phyloP scores from a whole-genome alignment of 2,113 vertebrate genomes.

The Elephantulus edwardii region DNA sequence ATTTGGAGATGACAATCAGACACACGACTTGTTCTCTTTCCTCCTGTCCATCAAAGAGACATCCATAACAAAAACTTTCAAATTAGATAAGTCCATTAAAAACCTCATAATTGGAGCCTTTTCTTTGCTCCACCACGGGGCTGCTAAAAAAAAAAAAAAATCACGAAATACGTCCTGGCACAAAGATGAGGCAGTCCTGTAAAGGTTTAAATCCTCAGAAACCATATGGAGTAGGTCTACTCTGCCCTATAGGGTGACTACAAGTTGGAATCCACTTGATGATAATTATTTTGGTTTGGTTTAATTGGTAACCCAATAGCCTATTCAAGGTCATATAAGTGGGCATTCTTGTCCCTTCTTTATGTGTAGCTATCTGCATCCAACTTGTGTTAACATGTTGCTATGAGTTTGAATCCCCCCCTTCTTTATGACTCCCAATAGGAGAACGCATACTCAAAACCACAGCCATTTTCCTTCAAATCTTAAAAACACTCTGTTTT shows the following conservation, averaged over 20 bases:
- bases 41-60: neutral
- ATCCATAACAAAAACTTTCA: too few species aligned
- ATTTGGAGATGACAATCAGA: neutral
- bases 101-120: too few species aligned
- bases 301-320: neutral
- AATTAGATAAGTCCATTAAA: too few species aligned
- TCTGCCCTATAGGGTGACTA: too few species aligned
- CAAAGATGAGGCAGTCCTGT: too few species aligned
- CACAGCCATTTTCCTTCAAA: neutral
- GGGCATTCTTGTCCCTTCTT: neutral
- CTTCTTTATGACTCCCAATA: neutral
- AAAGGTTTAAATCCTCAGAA: too few species aligned
- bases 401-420: neutral
- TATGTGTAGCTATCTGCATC: neutral
- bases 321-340: neutral
- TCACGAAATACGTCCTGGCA: too few species aligned
- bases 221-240: too few species aligned
- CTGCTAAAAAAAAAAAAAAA: too few species aligned
- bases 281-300: too few species aligned
- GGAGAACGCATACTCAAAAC: neutral
- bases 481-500: neutral
- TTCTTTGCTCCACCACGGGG: too few species aligned
- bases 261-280: too few species aligned
- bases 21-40: neutral
- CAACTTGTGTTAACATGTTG: neutral